Evolutionary conservation across 2,888 invertebrate genomes (phyloP), one percentile per base, ranked within the genome.

Genomic region (Pollenia griseotomentosa): DNA sequence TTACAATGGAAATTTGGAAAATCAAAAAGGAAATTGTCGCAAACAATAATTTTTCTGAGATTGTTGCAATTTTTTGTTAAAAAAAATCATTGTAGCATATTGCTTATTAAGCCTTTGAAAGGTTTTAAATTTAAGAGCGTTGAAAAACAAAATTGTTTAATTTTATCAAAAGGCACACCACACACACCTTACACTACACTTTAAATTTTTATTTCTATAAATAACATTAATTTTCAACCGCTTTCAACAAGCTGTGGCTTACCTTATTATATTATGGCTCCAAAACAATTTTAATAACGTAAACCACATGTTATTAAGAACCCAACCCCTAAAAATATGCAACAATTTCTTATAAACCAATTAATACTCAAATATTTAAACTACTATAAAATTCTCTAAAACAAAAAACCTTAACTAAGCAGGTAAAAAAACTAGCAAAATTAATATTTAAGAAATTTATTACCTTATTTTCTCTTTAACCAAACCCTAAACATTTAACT

Each of bases 401-500:
- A 53, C n/a, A 53, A 14, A 51, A 19, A 42, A 63, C 42, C 9
- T 42, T 10, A 63, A 42, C 14, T 9, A 59, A 59, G 8, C 8
- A 8, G n/a, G 33, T 40, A 59, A 57, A 59, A 57, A 12, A 5
- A 33, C 33, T 6, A 33, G 4, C 57, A 11, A 59, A 59, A n/a
- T 65, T 19, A 19, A 19, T 65, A 46, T 19, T 65, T 14, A 44
- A 16, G 44, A 65, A 44, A 65, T 46, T 65, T 65, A 46, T 65
- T 65, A 46, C 12, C 46, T 12, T 11, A 33, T 33, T 46, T 12
- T 12, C 16, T 33, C 16, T 10, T 44, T 10, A 3, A n/a, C 16
- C 19, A 16, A 65, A 46, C 19, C 65, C 8, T 63, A 11, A 44
- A 5, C 33, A 51, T 16, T 70, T 53, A 51, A 51, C 68, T 23